Percentiles rank a stretch among this genome's conserved stretches.
Evolutionary conservation across 2,797 vertebrate species (phyloP).

Genomic region (Peromyscus eremicus): DNA sequence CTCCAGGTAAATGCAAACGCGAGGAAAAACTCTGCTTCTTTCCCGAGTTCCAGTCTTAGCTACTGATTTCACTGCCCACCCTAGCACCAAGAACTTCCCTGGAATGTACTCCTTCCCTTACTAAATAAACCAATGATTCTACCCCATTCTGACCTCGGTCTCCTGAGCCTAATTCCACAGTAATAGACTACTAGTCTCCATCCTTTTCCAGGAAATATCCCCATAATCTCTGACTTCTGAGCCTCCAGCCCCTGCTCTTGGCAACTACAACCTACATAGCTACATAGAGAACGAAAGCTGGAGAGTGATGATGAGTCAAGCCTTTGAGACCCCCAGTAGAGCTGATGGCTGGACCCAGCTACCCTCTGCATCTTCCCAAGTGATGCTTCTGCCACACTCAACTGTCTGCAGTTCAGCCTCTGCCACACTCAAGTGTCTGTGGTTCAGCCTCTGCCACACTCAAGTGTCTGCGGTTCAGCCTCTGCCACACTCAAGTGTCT

Average conservation of each 20-base stretch:
- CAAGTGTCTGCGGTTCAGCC: neutral
- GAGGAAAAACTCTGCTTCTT: neutral
- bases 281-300: neutral
- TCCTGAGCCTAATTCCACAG: neutral
- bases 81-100: neutral
- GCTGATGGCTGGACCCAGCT: rapidly evolving
- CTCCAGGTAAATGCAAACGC: neutral
- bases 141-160: neutral
- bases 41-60: neutral
- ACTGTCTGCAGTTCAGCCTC: neutral
- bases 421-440: neutral
- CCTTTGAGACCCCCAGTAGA: neutral
- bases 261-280: neutral
- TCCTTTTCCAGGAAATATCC: neutral
- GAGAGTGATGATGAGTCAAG: neutral
- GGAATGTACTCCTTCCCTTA: neutral
- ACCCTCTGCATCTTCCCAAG: neutral
- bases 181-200: neutral
- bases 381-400: neutral
- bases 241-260: neutral
- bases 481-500: neutral
- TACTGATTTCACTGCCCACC: neutral
- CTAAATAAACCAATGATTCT: neutral
- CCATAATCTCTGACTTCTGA: neutral
- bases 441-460: neutral